phyloP scores from a whole-genome alignment of 2,888 invertebrate genomes.

The Eupithecia exiguata region DNA sequence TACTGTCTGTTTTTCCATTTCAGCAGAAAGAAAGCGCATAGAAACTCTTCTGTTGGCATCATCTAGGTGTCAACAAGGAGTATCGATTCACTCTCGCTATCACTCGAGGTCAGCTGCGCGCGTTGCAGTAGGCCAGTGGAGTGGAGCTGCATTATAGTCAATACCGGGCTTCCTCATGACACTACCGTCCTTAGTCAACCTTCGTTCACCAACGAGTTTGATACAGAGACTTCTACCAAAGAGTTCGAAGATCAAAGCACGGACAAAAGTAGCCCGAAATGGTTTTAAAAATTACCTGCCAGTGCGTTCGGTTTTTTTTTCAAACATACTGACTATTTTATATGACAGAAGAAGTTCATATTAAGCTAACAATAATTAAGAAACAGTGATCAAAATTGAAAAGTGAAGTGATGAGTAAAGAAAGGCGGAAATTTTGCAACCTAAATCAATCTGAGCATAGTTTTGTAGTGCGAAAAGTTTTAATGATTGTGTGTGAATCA shows the following conservation, averaged over 20 bases:
- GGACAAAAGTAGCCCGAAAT: not conserved
- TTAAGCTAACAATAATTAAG: not conserved
- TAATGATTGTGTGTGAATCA: not conserved
- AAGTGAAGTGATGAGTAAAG: not conserved
- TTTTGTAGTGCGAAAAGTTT: not conserved
- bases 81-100: conserved; percentile 81
- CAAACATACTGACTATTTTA: not conserved
- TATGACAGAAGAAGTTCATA: not conserved
- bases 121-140: conserved; percentile 81
- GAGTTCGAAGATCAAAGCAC: not conserved
- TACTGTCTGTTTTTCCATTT: not conserved
- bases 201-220: not conserved
- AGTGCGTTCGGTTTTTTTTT: not conserved
- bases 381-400: not conserved
- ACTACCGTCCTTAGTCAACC: conserved; percentile 55
- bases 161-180: conserved; percentile 66
- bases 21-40: not conserved
- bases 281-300: not conserved
- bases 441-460: not conserved
- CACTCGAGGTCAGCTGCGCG: conserved; percentile 80
- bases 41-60: conserved; percentile 35
- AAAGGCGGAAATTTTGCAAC: not conserved
- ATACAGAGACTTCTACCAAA: not conserved
- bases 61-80: conserved; percentile 66
- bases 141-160: conserved; percentile 73